Base-by-base conservation (phyloP, 1,140 invertebrate species). In the Bemisia tabaci region DNA sequence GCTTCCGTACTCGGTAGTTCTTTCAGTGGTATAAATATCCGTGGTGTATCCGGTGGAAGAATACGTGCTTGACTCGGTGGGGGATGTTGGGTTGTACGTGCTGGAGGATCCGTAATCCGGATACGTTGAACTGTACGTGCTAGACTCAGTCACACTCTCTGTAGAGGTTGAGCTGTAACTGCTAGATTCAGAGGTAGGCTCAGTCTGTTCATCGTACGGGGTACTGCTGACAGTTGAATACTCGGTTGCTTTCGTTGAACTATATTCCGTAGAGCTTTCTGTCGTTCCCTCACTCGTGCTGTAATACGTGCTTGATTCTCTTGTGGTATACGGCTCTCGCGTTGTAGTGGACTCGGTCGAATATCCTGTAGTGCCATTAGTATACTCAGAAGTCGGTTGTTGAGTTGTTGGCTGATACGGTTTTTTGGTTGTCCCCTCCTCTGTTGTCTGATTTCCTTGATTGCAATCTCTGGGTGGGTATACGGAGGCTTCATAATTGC, bases 401-500 rank as follows among this genome's bases (percentile, higher is more conserved):
- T 66, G 60, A 12, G 68, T 65, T 59, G 27, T 26, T 17, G 60
- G 26, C 11, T 65, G 66, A 48, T 26, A 65, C 63, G 70, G 48
- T 22, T 67, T 58, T 17, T 24, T 39, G 21, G 25, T 26, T 5
- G 65, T 11, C 23, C 27, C 17, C 5, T 62, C 26, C 11, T 21
- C 33, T 26, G 63, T 26, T 61, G 61, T 63, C 59, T 27, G 17
- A 23, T 12, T 58, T 25, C 62, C 58, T 21, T 67, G 69, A 60
- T 64, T 68, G 59, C 81, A 82, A 60, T 82, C 74, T 74, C 80
- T 75, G 1, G 76, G 67, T 1, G 81, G 80, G 66, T 82, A 80
- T 63, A 84, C 77, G 21, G 79, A 77, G 68, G 81, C 78, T 11
- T 78, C 76, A 71, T 84, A 74, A 70, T 83, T 83, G 68, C 81